Conservation (phyloP, 2,888 invertebrate genomes). For the Chromoteleia sp. region DNA sequence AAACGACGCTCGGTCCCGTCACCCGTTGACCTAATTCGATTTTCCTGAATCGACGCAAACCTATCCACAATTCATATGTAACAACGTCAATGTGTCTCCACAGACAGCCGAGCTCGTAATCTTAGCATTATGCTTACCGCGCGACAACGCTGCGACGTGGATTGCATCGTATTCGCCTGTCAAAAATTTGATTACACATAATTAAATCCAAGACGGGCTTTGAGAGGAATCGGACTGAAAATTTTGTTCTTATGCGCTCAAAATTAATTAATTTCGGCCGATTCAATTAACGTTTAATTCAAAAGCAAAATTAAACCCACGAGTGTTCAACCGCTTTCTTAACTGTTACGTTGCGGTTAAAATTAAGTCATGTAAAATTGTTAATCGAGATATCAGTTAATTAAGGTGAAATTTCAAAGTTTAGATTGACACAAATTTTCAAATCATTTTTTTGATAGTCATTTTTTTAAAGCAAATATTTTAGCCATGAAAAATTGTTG, state of each 20-base stretch:
- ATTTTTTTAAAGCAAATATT: too few relatives aligned
- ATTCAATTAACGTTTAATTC: too few relatives aligned
- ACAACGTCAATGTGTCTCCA: constrained; percentile 44
- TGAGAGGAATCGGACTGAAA: neutral
- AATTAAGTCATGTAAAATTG: too few relatives aligned
- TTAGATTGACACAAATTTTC: too few relatives aligned
- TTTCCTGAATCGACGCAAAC: constrained; percentile 64
- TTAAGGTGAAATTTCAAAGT: too few relatives aligned
- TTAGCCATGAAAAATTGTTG: too few relatives aligned
- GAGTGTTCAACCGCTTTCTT: too few relatives aligned
- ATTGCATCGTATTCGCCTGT: constrained; percentile 3
- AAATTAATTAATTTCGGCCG: neutral
- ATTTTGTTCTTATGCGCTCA: neutral
- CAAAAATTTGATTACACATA: constrained; percentile 25
- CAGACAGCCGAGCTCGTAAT: constrained; percentile 36
- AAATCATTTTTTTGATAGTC: too few relatives aligned
- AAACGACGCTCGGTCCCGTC: constrained; percentile 54
- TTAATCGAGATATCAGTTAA: too few relatives aligned
- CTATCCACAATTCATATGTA: constrained; percentile 61
- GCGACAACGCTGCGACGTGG: constrained; percentile 7
- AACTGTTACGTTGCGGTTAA: too few relatives aligned
- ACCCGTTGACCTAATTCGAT: constrained; percentile 67
- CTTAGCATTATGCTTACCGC: constrained; percentile 36
- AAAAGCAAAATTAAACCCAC: neutral
- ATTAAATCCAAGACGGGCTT: neutral